A percentile compares a stretch with the other conserved stretches of the same genome.
Conservation (phyloP, 2,113 vertebrate species). For the Carassius auratus region DNA sequence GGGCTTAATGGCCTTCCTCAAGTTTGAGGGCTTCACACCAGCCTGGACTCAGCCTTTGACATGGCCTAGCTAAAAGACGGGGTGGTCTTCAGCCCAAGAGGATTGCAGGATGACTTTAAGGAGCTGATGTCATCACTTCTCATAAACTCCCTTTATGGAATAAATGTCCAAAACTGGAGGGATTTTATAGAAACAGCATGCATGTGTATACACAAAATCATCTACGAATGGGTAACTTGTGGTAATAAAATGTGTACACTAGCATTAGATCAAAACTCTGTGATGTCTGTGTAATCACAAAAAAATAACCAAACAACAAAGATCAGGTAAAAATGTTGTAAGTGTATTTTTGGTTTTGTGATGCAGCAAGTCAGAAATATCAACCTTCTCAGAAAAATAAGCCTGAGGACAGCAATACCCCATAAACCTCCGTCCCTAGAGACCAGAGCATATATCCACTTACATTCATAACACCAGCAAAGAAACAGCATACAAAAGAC, state of each 20-base stretch:
- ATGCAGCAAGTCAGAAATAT: constrained; percentile 70
- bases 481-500: constrained; percentile 66
- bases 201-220: neutral
- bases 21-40: constrained; percentile 72
- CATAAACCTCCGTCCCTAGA: constrained; percentile 30
- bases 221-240: neutral
- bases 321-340: constrained; percentile 54
- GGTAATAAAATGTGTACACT: neutral
- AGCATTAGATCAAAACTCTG: neutral
- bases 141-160: neutral
- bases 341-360: constrained; percentile 78
- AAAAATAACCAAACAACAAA: constrained; percentile 24
- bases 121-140: neutral
- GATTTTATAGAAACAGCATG: neutral
- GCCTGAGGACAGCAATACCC: constrained; percentile 46
- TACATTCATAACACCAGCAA: constrained; percentile 66
- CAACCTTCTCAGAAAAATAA: constrained; percentile 40
- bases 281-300: neutral
- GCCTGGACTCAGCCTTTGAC: constrained; percentile 68
- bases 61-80: constrained; percentile 54
- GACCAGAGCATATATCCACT: constrained; percentile 23
- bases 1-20: constrained; percentile 78
- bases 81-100: constrained; percentile 60
- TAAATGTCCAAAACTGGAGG: neutral
- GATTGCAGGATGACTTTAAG: neutral